Conservation (phyloP, 2,888 invertebrate genomes). For the Orchesella flavescens region DNA sequence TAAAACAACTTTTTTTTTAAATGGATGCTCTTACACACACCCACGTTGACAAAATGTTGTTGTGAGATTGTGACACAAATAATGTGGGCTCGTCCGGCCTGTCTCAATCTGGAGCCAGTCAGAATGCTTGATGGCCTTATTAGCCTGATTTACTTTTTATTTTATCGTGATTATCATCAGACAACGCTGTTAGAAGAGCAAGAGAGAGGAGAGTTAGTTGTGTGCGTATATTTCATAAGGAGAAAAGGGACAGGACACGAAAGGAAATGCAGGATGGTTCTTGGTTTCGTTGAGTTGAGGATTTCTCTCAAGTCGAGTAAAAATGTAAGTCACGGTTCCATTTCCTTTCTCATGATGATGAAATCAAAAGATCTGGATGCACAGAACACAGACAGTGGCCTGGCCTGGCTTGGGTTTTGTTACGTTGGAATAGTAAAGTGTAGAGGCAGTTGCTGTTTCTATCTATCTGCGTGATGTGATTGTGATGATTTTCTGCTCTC, state of each 20-base stretch:
- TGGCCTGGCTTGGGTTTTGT: no score
- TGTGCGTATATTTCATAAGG: neutral
- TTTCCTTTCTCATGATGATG: neutral
- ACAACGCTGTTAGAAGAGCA: neutral
- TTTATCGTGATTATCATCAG: slow-evolving; percentile 24
- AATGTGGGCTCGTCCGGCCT: neutral
- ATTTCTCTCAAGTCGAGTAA: neutral
- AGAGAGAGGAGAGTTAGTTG: neutral
- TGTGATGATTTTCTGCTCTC: no score
- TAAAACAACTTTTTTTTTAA: no score
- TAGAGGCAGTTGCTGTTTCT: no score
- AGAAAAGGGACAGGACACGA: neutral
- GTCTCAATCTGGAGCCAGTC: neutral
- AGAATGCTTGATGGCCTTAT: slow-evolving; percentile 2
- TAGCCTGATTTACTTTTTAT: slow-evolving; percentile 28
- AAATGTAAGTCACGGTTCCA: slow-evolving; percentile 13
- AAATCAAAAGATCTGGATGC: no score
- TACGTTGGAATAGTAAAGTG: no score
- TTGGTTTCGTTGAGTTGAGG: neutral
- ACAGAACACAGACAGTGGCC: no score
- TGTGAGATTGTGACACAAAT: no score
- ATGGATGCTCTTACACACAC: no score
- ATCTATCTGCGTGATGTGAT: no score
- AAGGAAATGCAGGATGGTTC: slow-evolving; percentile 12
- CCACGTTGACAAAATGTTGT: no score